Evolutionary conservation across 2,797 vertebrate species (phyloP), one percentile per base, ranked within the genome.

Genomic region (Bryconaethiops microstoma): DNA sequence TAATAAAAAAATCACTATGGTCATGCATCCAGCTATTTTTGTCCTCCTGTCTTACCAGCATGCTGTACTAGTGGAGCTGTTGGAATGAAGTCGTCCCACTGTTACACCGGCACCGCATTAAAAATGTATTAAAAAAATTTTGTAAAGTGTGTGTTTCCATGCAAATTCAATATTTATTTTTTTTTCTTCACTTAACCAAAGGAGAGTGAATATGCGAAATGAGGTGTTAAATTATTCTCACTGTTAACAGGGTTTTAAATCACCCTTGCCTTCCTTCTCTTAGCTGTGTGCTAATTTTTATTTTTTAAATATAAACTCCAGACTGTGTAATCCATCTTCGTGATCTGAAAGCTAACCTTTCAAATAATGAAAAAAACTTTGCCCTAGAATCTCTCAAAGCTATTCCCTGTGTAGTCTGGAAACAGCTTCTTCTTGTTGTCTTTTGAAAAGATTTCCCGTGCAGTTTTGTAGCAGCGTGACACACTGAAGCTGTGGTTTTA

Each of bases 191-290:
- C 12, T 35, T 2, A 63, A 63, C 62, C 16, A 23, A 63, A 57
- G 67, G 55, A 29, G 14, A 69, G n/a, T 62, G 42, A 73, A 59
- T 48, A n/a, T 65, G 55, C 69, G 21, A 40, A 79, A 63, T 25
- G 40, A 65, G 74, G 35, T 75, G 62, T 9, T 63, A 50, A 83
- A 75, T 79, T 42, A 74, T 83, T 77, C 77, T 79, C 23, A 70
- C 21, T 48, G 52, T 77, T 77, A 63, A 48, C 42, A n/a, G 10
- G 42, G 62, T 39, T 68, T 68, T 25, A 60, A 13, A 25, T 59
- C 50, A 25, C 23, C 3, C 16, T 59, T 52, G 14, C 42, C 21
- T 39, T n/a, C 21, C 16, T 9, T 25, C 21, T 63, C n/a, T 23
- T 45, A 42, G 40, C 65, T 45, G 42, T 35, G 39, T 48, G 19